Base-by-base conservation (phyloP, 2,888 invertebrate genomes). In the Chorisops tibialis region DNA sequence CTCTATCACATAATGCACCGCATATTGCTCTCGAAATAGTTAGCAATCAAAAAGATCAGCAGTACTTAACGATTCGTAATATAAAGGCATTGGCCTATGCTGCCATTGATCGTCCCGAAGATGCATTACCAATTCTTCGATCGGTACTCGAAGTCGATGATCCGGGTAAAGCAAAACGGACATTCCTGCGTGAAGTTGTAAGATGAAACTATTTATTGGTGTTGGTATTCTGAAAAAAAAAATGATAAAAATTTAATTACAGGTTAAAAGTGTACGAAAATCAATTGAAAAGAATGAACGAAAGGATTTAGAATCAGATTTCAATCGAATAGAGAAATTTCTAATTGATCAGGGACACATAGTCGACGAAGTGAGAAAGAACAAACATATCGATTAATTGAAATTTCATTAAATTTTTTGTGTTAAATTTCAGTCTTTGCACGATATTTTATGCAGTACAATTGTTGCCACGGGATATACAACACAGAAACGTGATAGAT, bases 11-110 rank as follows among this genome's bases (percentile, higher is more conserved):
- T 73, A 83, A 84, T 16, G 79, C 82, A 22, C 86, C 89, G 14
- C 83, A 86, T 19, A 73, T 85, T 45, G 87, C 88, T 0, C 67
- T 90, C 24, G 90, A 91, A 78, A 80, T 89, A 49, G 70, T 87
- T 54, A 77, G 83, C 4, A 72, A 78, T 2, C 77, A 77, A 2
- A 73, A 77, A 67, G 83, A 81, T 66, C 81, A 81, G 59, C 83
- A 83, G 68, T 88, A 89, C 70, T 83, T 88, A 4, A 86, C 86
- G 4, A 73, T 87, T 9, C 82, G 88, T 68, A 88, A 87, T 79
- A 75, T 90, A 9, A 88, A 85, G 79, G 84, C 87, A 69, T 61
- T 80, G n/a, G 83, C 83, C 4, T 80, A 87, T 47, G 78, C 83
- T 11, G 80, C 83, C 3, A 70, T 89, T 67, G 83, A 84, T 1